Evolutionary conservation across 2,113 vertebrate species (phyloP).

Genomic region (Bagarius yarrelli): DNA sequence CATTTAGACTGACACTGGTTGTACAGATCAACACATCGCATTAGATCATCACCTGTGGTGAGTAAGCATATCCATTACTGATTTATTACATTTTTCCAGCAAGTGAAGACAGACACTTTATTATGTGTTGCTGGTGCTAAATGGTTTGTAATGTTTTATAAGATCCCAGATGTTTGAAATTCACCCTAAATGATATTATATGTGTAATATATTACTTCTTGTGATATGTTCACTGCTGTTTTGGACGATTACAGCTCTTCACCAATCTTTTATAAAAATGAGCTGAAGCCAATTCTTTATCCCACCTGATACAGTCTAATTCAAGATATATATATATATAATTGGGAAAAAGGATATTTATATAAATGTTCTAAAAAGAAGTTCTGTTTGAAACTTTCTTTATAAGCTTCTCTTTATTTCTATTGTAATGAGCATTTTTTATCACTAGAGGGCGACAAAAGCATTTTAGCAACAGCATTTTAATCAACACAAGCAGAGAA

Average conservation of each 20-base stretch:
- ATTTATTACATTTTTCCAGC: background rate
- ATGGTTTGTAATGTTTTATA: background rate
- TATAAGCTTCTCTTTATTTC: background rate
- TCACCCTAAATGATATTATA: background rate
- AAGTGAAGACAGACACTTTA: background rate
- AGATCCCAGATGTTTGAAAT: background rate
- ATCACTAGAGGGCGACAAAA: constrained; percentile 30
- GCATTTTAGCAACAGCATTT: background rate
- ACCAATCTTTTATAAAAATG: background rate
- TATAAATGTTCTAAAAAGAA: background rate
- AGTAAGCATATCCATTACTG: constrained; percentile 4
- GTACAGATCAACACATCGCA: constrained; percentile 96
- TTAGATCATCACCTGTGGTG: constrained; percentile 88
- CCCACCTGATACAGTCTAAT: background rate
- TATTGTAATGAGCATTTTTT: background rate
- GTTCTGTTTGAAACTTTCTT: background rate
- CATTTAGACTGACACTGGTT: constrained; percentile 97
- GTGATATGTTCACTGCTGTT: background rate
- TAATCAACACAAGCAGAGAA: background rate
- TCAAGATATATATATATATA: background rate
- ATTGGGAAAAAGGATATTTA: background rate
- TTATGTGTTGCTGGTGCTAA: background rate
- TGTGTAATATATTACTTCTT: background rate
- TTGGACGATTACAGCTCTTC: background rate
- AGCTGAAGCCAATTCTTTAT: background rate